These are phyloP conservation scores for Tauraco erythrolophus DNA, from an alignment of 2,113 vertebrate species.

Conservation along the genomic window DNA sequence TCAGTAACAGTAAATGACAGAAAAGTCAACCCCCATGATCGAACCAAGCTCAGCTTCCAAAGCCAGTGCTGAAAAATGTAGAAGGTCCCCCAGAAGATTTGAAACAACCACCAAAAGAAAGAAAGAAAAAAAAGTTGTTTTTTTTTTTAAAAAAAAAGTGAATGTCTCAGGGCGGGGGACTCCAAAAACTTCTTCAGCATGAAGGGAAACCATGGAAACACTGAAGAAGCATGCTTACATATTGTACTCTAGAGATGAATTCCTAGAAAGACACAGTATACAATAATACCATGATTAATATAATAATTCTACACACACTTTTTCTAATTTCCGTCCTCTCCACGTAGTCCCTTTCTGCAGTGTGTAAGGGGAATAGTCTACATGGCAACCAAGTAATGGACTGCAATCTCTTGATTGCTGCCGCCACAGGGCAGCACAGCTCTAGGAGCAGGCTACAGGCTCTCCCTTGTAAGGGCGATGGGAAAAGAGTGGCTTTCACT, in stretches of 20 bases:
- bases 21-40: not conserved
- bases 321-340: not conserved
- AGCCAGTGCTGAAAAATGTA: not conserved
- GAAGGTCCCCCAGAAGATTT: not conserved
- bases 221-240: not conserved
- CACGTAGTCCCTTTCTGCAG: not conserved
- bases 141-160: not conserved
- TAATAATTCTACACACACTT: not conserved
- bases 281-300: not conserved
- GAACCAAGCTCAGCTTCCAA: not conserved
- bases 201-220: not conserved
- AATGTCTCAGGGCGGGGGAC: accelerated
- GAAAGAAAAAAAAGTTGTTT: not conserved
- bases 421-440: not conserved
- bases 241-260: not conserved
- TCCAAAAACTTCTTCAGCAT: not conserved
- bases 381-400: not conserved
- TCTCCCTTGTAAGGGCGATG: not conserved
- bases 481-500: not conserved
- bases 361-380: not conserved
- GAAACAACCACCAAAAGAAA: not conserved
- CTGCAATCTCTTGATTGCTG: not conserved
- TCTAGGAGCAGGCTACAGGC: not conserved
- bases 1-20: not conserved
- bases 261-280: not conserved